phyloP scores from a whole-genome alignment of 2,797 vertebrate species.

The Melanotaenia nigrans region DNA sequence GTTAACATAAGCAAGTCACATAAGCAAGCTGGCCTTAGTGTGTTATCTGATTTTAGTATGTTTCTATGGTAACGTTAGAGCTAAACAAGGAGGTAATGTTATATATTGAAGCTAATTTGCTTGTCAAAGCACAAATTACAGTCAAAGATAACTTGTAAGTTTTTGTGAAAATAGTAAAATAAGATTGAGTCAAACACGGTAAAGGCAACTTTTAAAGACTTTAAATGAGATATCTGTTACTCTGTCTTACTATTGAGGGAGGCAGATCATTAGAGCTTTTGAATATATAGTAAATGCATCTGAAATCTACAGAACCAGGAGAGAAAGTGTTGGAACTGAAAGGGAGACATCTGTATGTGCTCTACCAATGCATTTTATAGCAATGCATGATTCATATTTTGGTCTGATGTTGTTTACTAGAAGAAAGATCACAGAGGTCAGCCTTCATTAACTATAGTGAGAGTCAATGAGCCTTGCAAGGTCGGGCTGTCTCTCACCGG shows the following conservation, averaged over 20 bases:
- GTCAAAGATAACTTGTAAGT: background rate
- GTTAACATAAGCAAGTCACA: background rate
- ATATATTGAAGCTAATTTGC: background rate
- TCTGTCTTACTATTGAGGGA: background rate
- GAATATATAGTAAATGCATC: background rate
- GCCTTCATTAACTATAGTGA: background rate
- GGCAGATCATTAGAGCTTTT: background rate
- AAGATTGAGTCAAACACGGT: background rate
- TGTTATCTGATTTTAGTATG: background rate
- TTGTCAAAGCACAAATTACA: background rate
- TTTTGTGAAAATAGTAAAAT: background rate
- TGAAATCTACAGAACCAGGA: background rate
- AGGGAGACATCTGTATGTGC: background rate
- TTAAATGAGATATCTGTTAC: background rate
- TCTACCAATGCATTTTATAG: background rate
- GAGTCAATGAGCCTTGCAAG: background rate
- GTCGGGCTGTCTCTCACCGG: background rate
- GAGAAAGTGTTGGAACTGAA: background rate
- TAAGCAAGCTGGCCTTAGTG: background rate
- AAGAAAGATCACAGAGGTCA: background rate
- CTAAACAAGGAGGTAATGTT: background rate
- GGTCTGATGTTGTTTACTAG: background rate
- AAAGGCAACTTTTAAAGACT: background rate
- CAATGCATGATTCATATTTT: background rate
- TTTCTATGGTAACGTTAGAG: background rate